A percentile compares a stretch with the other conserved stretches of the same genome.
Evolutionary conservation across 2,113 vertebrate species (phyloP).

Genomic region (Nothobranchius kuhntae): DNA sequence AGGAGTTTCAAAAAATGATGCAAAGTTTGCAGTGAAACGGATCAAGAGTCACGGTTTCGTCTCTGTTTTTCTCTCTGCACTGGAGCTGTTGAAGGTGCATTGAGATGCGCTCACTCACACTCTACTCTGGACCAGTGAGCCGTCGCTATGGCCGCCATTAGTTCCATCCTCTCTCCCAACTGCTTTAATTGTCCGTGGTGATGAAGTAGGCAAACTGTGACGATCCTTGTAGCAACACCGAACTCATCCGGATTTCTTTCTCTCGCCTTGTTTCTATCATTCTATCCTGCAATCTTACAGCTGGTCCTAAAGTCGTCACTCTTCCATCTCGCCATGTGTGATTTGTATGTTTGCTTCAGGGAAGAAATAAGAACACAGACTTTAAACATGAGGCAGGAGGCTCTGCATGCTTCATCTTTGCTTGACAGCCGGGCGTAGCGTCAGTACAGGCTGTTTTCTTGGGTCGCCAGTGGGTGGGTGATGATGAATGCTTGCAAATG

Average conservation of each 20-base stretch:
- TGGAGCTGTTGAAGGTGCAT: slow-evolving; percentile 34
- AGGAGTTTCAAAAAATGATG: background rate
- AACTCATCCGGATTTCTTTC: background rate
- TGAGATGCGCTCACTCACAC: slow-evolving; percentile 30
- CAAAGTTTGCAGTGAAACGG: background rate
- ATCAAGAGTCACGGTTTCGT: slow-evolving; percentile 17
- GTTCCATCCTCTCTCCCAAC: slow-evolving; percentile 24
- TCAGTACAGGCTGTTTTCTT: slow-evolving; percentile 30
- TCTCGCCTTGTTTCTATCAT: slow-evolving; percentile 1
- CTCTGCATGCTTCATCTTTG: slow-evolving; percentile 62
- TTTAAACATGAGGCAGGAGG: slow-evolving; percentile 37
- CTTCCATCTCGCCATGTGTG: slow-evolving; percentile 45
- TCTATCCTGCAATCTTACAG: slow-evolving; percentile 39
- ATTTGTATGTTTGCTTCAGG: slow-evolving; percentile 71
- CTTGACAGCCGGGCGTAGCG: slow-evolving; percentile 62
- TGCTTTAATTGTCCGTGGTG: slow-evolving; percentile 50
- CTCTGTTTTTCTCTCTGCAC: slow-evolving; percentile 44
- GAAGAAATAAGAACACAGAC: slow-evolving; percentile 9
- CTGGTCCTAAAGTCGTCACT: slow-evolving; percentile 15
- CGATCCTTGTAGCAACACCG: slow-evolving; percentile 29
- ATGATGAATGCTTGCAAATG: slow-evolving; percentile 43
- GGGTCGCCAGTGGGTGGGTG: slow-evolving; percentile 36
- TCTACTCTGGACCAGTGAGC: slow-evolving; percentile 68
- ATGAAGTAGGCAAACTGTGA: slow-evolving; percentile 69
- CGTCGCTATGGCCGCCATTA: slow-evolving; percentile 11